Evolutionary conservation across 2,113 vertebrate genomes (phyloP).

Genomic region (Procavia capensis): DNA sequence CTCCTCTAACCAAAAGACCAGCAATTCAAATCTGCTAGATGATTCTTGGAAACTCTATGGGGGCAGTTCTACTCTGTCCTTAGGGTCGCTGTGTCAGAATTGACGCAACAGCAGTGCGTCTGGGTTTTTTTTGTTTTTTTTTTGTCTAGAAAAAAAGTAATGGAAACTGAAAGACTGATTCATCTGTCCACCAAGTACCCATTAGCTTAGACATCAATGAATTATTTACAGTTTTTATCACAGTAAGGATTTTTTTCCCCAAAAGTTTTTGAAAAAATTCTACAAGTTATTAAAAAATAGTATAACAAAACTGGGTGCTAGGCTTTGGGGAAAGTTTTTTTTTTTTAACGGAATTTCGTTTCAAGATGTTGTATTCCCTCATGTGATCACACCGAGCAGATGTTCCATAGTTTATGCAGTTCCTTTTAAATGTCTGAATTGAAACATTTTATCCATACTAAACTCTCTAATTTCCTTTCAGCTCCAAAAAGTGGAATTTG

Average conservation of each 20-base stretch:
- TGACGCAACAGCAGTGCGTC: no score
- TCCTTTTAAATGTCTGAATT: conserved; percentile 73
- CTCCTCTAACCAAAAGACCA: no score
- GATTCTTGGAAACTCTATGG: no score
- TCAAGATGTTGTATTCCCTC: conserved; percentile 73
- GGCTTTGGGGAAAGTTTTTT: conserved; percentile 40
- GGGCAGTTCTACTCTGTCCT: no score
- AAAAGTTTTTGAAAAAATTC: conserved; percentile 73
- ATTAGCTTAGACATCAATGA: conserved; percentile 38
- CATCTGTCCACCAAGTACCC: conserved; percentile 41
- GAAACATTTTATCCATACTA: conserved; percentile 68
- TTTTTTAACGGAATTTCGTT: conserved; percentile 64
- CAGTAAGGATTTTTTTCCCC: conserved; percentile 30
- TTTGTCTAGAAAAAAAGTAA: conserved; percentile 64
- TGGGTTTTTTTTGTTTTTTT: no score
- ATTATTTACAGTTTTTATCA: conserved; percentile 66
- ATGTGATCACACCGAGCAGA: conserved; percentile 67
- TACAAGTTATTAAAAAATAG: conserved; percentile 40
- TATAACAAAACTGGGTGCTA: neutral
- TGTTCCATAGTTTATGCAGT: conserved; percentile 67
- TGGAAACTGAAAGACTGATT: conserved; percentile 67
- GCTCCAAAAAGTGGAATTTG: conserved; percentile 72
- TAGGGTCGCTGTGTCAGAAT: no score
- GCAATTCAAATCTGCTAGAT: no score
- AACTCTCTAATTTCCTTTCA: conserved; percentile 76